Conservation (phyloP, 2,113 vertebrate species). For the Notarius quadriscutis region DNA sequence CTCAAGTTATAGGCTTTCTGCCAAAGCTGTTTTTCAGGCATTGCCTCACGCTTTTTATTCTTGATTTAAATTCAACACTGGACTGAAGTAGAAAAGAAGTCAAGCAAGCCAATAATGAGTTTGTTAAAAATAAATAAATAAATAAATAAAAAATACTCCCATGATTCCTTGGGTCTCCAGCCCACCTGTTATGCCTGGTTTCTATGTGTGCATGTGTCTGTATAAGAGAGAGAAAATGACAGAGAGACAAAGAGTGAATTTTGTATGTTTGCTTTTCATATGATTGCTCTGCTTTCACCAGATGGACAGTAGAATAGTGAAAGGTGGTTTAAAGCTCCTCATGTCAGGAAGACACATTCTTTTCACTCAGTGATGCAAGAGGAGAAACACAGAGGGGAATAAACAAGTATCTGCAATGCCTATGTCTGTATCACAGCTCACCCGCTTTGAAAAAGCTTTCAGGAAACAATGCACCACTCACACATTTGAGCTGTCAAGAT, state of each 20-base stretch:
- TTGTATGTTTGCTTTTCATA: slow-evolving; percentile 27
- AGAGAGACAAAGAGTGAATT: neutral
- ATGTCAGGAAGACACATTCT: neutral
- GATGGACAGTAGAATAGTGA: slow-evolving; percentile 31
- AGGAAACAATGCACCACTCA: slow-evolving; percentile 29
- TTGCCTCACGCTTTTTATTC: slow-evolving; percentile 23
- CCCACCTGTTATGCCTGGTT: slow-evolving; percentile 14
- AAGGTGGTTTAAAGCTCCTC: slow-evolving; percentile 28
- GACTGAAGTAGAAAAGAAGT: slow-evolving; percentile 12
- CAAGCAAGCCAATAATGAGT: slow-evolving; percentile 27
- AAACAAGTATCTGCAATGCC: slow-evolving; percentile 9
- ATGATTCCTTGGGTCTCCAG: slow-evolving; percentile 4
- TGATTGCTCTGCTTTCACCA: slow-evolving; percentile 3
- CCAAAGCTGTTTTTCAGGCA: slow-evolving; percentile 34
- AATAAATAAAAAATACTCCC: neutral
- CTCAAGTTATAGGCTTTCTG: slow-evolving; percentile 31
- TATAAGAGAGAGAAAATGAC: neutral
- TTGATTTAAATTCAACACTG: slow-evolving; percentile 22
- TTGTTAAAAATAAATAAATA: slow-evolving; percentile 8
- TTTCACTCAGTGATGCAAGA: slow-evolving; percentile 24
- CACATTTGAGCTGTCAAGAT: slow-evolving; percentile 54
- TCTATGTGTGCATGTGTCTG: neutral
- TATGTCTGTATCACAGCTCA: slow-evolving; percentile 14
- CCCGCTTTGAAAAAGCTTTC: slow-evolving; percentile 10
- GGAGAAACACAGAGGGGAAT: neutral